Evolutionary conservation across 2,888 invertebrate genomes (phyloP).

Genomic region (Trichopoda pennipes): DNA sequence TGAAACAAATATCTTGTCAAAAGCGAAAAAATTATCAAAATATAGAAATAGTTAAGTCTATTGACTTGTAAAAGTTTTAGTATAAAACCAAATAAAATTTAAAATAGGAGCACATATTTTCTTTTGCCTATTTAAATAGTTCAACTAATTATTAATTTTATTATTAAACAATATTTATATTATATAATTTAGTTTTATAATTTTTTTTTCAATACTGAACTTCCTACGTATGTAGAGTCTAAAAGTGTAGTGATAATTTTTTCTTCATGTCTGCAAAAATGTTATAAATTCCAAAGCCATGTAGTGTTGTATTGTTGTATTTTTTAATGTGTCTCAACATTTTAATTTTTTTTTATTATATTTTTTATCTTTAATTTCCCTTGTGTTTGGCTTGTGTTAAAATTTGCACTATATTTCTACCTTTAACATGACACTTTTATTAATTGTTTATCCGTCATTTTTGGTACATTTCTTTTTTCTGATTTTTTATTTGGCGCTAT

Average conservation of each 20-base stretch:
- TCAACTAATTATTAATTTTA: no score
- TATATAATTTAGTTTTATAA: no score
- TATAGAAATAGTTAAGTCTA: no score
- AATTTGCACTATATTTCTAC: conserved; percentile 54
- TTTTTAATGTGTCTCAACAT: neutral
- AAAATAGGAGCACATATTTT: no score
- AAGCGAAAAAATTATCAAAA: no score
- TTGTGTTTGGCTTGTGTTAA: conserved; percentile 41
- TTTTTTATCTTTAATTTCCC: neutral
- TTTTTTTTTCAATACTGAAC: no score
- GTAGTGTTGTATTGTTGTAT: neutral
- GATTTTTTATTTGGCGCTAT: neutral
- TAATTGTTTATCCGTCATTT: conserved; percentile 58
- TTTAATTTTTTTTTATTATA: neutral
- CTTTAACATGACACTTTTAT: conserved; percentile 58
- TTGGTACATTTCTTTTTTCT: conserved; percentile 31
- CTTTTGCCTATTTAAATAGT: no score
- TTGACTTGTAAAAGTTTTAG: no score
- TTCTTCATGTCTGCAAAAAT: neutral
- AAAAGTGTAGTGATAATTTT: neutral
- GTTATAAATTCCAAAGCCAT: neutral
- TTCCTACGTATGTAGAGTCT: no score
- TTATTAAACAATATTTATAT: no score
- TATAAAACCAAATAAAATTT: no score
- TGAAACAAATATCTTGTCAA: no score